These are phyloP conservation scores for Echinops telfairi DNA, from an alignment of 2,113 vertebrate genomes.

Conservation along the genomic window DNA sequence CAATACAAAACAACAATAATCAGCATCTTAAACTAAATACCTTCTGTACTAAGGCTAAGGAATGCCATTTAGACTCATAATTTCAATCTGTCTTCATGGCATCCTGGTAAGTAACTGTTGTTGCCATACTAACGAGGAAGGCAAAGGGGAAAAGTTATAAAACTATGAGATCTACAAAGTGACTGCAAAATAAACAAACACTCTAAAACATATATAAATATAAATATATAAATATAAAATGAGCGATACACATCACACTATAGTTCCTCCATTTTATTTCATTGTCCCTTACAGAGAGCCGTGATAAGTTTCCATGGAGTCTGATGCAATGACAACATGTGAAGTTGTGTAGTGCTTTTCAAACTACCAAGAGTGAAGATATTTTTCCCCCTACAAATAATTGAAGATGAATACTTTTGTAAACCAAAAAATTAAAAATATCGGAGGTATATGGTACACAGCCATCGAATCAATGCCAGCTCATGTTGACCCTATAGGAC, in stretches of 20 bases:
- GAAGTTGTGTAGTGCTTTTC: neutral
- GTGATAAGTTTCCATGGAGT: neutral
- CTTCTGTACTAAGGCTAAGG: neutral
- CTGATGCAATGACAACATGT: neutral
- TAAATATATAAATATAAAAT: too few species aligned
- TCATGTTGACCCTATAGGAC: too few species aligned
- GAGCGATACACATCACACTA: neutral
- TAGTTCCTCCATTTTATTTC: neutral
- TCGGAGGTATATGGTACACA: too few species aligned
- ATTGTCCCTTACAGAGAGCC: neutral
- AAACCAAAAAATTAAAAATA: too few species aligned
- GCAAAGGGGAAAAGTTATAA: accelerated
- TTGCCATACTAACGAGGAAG: neutral
- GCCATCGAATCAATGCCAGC: too few species aligned
- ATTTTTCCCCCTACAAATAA: too few species aligned
- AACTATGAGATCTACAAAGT: neutral
- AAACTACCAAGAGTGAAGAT: neutral
- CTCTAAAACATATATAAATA: too few species aligned
- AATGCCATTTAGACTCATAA: neutral
- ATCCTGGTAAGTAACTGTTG: too few species aligned
- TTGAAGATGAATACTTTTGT: too few species aligned
- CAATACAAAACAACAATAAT: accelerated
- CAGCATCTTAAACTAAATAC: accelerated
- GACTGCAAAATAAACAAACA: neutral
- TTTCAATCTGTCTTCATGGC: accelerated